phyloP scores from a whole-genome alignment of 2,888 invertebrate species.

The Nysson spinosus region DNA sequence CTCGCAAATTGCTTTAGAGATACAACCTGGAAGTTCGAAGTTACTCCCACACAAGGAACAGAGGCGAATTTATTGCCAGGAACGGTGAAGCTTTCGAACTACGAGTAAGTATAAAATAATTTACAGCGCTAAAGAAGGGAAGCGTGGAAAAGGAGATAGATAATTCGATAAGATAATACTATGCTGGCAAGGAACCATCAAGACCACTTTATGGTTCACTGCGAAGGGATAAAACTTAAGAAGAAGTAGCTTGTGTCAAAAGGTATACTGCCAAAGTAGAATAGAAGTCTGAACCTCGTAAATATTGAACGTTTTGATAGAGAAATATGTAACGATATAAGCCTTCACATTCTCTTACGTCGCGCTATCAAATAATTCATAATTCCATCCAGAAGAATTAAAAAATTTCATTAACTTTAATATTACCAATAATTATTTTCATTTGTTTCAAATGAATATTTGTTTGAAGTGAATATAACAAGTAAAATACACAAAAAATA shows the following conservation, averaged over 20 bases:
- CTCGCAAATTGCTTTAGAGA: neutral
- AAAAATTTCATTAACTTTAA: no score
- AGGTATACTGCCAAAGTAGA: neutral
- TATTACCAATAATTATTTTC: no score
- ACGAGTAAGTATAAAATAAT: conserved; percentile 25
- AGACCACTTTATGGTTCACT: conserved; percentile 28
- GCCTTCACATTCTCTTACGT: conserved; percentile 16
- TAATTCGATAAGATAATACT: conserved; percentile 47
- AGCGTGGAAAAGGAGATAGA: conserved; percentile 36
- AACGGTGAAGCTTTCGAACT: conserved; percentile 8
- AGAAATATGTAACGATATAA: conserved; percentile 20
- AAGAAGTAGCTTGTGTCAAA: neutral
- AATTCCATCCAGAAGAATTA: no score
- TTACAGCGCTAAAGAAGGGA: conserved; percentile 22
- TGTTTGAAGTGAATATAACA: no score
- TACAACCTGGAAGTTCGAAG: neutral
- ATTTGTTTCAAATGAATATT: no score
- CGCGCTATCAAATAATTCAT: conserved; percentile 33
- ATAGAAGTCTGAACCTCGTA: conserved; percentile 42
- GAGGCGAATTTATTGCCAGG: conserved; percentile 23
- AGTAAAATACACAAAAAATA: no score
- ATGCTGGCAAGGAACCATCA: conserved; percentile 11
- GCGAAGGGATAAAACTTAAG: neutral
- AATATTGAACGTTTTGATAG: conserved; percentile 39
- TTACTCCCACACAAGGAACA: neutral